Evolutionary conservation across 2,888 invertebrate genomes (phyloP).

Genomic region (Podotricha telesiphe): DNA sequence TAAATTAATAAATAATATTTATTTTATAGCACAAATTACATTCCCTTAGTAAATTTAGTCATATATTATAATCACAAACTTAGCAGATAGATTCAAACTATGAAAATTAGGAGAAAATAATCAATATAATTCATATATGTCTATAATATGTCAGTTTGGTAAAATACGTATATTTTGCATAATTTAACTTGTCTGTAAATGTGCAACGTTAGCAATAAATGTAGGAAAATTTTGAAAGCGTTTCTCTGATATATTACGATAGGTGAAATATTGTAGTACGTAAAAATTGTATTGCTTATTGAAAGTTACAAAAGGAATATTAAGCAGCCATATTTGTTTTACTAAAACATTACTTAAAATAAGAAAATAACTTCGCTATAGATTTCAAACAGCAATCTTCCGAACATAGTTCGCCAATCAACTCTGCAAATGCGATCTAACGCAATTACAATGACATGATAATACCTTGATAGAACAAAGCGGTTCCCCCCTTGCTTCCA

Average conservation of each 20-base stretch:
- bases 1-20: too few relatives aligned
- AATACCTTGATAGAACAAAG: constrained; percentile 13
- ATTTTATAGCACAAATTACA: too few relatives aligned
- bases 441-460: constrained; percentile 14
- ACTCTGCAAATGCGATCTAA: background rate
- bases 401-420: background rate
- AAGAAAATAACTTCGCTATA: background rate
- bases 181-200: background rate
- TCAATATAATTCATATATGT: background rate
- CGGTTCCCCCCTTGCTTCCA: background rate
- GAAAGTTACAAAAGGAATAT: background rate
- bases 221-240: background rate
- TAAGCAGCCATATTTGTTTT: background rate
- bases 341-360: background rate
- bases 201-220: constrained; percentile 16
- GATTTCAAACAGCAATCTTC: background rate
- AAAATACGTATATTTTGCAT: background rate
- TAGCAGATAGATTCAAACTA: background rate
- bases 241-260: constrained; percentile 6
- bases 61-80: background rate
- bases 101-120: background rate
- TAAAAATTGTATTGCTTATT: constrained; percentile 4
- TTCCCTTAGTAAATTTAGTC: too few relatives aligned
- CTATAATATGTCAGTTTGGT: background rate
- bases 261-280: constrained; percentile 6